These are phyloP conservation scores for Ylistrum balloti DNA, from an alignment of 1,140 invertebrate species.

Conservation along the genomic window DNA sequence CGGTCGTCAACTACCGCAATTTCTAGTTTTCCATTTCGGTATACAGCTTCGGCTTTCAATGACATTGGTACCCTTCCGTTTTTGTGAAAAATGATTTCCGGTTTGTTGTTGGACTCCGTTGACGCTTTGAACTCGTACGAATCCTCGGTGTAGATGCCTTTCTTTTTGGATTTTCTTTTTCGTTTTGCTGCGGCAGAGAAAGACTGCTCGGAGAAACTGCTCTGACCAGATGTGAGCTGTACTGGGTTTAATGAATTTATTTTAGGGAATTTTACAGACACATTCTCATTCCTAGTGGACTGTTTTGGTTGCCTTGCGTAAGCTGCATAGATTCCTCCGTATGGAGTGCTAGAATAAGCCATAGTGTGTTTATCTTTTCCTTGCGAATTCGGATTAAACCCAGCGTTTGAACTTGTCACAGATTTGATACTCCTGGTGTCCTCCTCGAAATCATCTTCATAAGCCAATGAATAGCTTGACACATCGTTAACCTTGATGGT, in stretches of 20 bases:
- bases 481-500: background rate
- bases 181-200: background rate
- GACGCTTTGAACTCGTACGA: background rate
- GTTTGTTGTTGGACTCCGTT: background rate
- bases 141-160: background rate
- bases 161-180: background rate
- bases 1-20: constrained; percentile 42
- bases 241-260: background rate
- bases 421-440: constrained; percentile 10
- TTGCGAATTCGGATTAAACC: background rate
- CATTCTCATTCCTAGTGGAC: background rate
- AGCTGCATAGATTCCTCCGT: background rate
- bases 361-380: background rate
- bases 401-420: background rate
- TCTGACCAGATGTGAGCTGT: background rate
- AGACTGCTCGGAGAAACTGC: background rate
- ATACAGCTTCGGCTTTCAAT: constrained; percentile 48
- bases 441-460: background rate
- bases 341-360: background rate
- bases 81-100: constrained; percentile 39
- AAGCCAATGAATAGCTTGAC: background rate
- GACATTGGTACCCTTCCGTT: constrained; percentile 41
- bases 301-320: background rate
- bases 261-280: background rate
- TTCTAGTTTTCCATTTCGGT: constrained; percentile 38